Evolutionary conservation across 2,888 invertebrate genomes (phyloP).

Genomic region (Lordiphosa andalusiaca): DNA sequence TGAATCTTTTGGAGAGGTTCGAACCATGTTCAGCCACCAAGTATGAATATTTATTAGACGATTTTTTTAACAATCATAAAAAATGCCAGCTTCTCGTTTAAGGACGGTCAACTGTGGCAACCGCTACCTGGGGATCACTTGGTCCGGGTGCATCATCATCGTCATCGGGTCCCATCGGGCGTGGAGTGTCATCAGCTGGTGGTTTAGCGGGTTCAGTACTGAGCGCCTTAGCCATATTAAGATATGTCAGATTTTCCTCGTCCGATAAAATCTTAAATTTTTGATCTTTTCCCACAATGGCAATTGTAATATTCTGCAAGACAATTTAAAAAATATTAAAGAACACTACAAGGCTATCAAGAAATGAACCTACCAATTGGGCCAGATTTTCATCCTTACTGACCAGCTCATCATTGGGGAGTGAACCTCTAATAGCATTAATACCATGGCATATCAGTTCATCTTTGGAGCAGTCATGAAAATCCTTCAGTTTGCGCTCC

Average conservation of each 20-base stretch:
- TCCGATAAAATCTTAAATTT: slow-evolving; percentile 90
- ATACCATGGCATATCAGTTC: slow-evolving; percentile 96
- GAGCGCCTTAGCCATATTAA: slow-evolving; percentile 56
- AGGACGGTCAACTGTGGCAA: background rate
- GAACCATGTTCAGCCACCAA: no score
- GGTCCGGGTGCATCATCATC: background rate
- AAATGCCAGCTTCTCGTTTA: background rate
- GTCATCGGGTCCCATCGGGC: background rate
- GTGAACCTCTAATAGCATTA: slow-evolving; percentile 93
- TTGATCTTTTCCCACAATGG: slow-evolving; percentile 92
- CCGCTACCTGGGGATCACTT: background rate
- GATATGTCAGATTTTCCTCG: slow-evolving; percentile 81
- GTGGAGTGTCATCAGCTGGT: background rate
- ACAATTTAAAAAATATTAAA: background rate
- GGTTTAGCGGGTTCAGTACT: background rate
- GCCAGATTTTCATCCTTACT: slow-evolving; percentile 12
- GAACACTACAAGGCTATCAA: background rate
- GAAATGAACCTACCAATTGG: background rate
- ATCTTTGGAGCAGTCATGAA: slow-evolving; percentile 86
- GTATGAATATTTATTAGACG: no score
- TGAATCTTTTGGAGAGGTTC: no score
- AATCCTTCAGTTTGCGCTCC: slow-evolving; percentile 91
- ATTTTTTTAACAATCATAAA: no score
- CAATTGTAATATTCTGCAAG: slow-evolving; percentile 87
- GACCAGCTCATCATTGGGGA: slow-evolving; percentile 92